phyloP scores from a whole-genome alignment of 2,888 invertebrate species.

The Ischnus inquisitorius region DNA sequence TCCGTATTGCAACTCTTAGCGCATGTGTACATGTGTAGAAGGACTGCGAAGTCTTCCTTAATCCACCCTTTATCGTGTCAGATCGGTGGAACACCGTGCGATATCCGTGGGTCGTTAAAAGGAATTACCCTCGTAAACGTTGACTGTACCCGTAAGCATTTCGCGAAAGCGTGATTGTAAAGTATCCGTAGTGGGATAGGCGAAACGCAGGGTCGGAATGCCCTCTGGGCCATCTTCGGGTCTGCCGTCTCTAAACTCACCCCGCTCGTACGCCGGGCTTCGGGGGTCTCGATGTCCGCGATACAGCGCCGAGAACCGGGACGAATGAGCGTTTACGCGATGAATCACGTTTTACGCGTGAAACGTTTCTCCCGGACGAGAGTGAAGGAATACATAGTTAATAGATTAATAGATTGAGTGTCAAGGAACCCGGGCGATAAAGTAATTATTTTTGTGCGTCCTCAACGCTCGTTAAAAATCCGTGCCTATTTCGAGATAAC shows the following conservation, averaged over 20 bases:
- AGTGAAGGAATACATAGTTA: not conserved
- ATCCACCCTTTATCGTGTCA: slow-evolving; percentile 60
- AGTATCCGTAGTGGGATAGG: slow-evolving; percentile 69
- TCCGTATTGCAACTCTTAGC: slow-evolving; percentile 22
- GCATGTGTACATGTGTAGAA: not conserved
- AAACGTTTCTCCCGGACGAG: not conserved
- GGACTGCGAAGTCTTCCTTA: slow-evolving; percentile 41
- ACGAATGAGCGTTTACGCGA: not conserved
- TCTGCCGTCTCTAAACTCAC: not conserved
- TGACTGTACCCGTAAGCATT: slow-evolving; percentile 75
- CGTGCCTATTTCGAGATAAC: not conserved
- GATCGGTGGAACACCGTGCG: slow-evolving; percentile 49
- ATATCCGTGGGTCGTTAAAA: slow-evolving; percentile 73
- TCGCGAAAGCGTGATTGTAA: slow-evolving; percentile 73
- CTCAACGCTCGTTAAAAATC: not conserved
- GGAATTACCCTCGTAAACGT: slow-evolving; percentile 78
- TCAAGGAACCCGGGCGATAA: not conserved
- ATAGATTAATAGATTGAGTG: not conserved
- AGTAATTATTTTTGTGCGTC: not conserved
- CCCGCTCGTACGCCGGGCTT: not conserved
- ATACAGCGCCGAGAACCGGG: not conserved
- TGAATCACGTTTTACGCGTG: not conserved
- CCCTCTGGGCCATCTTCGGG: slow-evolving; percentile 30
- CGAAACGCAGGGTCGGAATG: slow-evolving; percentile 23
- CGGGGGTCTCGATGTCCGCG: not conserved